A percentile compares a stretch with the other conserved stretches of the same genome.
Evolutionary conservation across 2,113 vertebrate genomes (phyloP).

Genomic region (Syngnathus scovelli): DNA sequence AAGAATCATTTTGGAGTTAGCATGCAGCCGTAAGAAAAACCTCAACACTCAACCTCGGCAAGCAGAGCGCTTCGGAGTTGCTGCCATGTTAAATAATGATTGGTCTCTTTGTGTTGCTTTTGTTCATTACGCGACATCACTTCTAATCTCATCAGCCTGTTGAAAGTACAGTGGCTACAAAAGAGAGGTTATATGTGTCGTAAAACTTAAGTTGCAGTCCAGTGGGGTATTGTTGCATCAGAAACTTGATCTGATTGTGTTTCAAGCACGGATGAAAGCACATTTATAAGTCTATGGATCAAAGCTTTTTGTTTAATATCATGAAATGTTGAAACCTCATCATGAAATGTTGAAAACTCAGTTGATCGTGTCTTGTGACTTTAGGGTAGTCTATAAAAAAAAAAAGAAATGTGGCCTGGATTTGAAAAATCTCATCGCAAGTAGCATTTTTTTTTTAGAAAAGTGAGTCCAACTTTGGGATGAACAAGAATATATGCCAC

Average conservation of each 20-base stretch:
- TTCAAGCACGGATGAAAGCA: neutral
- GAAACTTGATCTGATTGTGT: neutral
- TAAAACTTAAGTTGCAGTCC: neutral
- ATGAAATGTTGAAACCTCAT: neutral
- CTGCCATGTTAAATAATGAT: constrained; percentile 59
- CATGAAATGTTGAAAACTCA: neutral
- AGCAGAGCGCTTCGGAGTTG: constrained; percentile 31
- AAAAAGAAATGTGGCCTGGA: neutral
- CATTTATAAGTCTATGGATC: neutral
- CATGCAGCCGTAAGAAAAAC: neutral
- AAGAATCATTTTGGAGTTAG: constrained; percentile 52
- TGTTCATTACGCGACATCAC: constrained; percentile 30
- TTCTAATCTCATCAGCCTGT: constrained; percentile 18
- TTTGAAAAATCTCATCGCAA: neutral
- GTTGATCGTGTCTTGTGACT: neutral
- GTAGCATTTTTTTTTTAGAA: neutral
- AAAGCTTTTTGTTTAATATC: neutral
- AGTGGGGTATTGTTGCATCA: neutral
- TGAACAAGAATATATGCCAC: neutral
- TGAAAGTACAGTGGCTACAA: neutral
- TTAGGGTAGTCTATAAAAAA: too few species aligned
- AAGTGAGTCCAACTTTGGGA: neutral
- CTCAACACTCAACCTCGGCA: constrained; percentile 39
- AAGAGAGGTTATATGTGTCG: neutral
- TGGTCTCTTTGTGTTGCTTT: constrained; percentile 31